Evolutionary conservation across 2,113 vertebrate genomes (phyloP).

Genomic region (Anolis sagrei): DNA sequence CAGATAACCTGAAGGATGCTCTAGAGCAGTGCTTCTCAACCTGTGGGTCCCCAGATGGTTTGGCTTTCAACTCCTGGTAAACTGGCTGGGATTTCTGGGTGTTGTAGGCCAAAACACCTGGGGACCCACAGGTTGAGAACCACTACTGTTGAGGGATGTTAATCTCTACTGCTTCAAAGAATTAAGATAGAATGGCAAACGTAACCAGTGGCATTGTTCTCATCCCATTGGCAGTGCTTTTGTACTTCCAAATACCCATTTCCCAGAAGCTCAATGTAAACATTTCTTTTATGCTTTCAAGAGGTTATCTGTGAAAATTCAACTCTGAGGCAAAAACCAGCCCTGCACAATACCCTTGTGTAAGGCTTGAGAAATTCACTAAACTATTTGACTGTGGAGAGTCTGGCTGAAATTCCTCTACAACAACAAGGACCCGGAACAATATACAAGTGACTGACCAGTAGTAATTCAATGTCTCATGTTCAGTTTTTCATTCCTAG

Average conservation of each 20-base stretch:
- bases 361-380: not conserved
- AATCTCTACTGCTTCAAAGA: not conserved
- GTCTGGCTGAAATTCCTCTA: not conserved
- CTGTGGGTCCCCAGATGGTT: too few relatives aligned
- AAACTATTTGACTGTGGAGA: not conserved
- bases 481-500: not conserved
- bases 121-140: too few relatives aligned
- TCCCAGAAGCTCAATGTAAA: not conserved
- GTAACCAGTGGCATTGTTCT: not conserved
- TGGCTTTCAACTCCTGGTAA: too few relatives aligned
- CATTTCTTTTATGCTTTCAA: not conserved
- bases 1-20: not conserved
- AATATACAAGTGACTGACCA: not conserved
- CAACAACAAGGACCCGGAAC: not conserved
- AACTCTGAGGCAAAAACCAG: not conserved
- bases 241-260: not conserved
- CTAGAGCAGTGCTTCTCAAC: too few relatives aligned
- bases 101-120: too few relatives aligned
- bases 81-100: too few relatives aligned
- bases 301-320: accelerated
- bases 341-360: not conserved
- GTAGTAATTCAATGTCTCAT: not conserved
- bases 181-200: not conserved
- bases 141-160: too few relatives aligned
- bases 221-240: not conserved